Base-by-base conservation (phyloP, 2,113 vertebrate species). In the Mola mola region DNA sequence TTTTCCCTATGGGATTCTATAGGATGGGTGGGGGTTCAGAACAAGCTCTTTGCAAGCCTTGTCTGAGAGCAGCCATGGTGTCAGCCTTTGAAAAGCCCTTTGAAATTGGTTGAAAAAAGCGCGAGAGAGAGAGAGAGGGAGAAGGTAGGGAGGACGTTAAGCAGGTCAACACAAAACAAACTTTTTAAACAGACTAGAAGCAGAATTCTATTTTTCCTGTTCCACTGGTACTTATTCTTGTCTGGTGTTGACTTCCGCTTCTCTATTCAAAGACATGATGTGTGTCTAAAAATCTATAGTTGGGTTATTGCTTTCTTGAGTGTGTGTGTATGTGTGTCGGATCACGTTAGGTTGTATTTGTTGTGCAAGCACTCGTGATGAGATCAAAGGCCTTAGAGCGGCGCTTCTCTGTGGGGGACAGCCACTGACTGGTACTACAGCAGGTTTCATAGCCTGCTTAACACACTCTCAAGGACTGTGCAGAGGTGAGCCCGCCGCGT, bases 331-430 rank as follows among this genome's bases (percentile, higher is more conserved):
- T 57, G 13, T 66, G 21, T 49, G 22, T 29, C 20, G 20, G 37
- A 44, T 33, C 57, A 70, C 25, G n/a, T n/a, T n/a, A n/a, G n/a
- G n/a, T 74, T 25, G 7, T 56, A 19, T 77, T 73, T 57, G 22
- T 31, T 28, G 12, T 42, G 58, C 31, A 22, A 42, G 60, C 21
- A 29, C 75, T 77, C 67, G 77, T 84, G 81, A 84, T 72, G 53
- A 75, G 83, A 84, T 87, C 81, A 84, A 79, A 78, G 64, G 26
- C 42, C 79, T 81, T 34, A 12, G 20, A 49, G 48, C 66, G 34
- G 76, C 16, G 47, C 20, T 58, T 59, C 21, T 64, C 53, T 47
- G 67, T 51, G 47, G 38, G 47, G 29, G 28, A 21, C 21, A 34
- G 25, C 34, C 49, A 28, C 43, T 40, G 36, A 29, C 25, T 55